Evolutionary conservation across 2,113 vertebrate genomes (phyloP).

Genomic region (Nestor notabilis): DNA sequence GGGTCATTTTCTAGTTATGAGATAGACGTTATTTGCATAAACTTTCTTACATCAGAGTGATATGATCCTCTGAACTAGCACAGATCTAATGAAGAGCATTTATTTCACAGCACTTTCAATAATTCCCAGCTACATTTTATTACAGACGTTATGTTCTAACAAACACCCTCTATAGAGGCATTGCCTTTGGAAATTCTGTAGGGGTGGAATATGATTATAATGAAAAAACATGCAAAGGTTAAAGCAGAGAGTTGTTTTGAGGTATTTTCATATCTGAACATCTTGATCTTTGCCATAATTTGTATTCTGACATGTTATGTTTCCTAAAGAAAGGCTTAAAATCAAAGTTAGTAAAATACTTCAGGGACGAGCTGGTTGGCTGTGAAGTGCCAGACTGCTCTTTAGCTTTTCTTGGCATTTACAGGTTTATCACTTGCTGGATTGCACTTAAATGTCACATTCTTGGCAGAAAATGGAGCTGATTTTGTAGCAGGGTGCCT

Average conservation of each 20-base stretch:
- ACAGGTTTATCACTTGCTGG: not conserved
- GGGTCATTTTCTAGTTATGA: not conserved
- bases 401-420: not conserved
- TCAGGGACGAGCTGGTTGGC: not conserved
- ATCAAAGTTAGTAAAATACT: not conserved
- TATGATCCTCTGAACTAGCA: not conserved
- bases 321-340: slow-evolving; percentile 21
- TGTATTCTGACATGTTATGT: not conserved
- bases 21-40: not conserved
- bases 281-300: slow-evolving; percentile 44
- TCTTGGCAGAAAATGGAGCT: not conserved
- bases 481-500: not conserved
- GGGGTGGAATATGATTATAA: slow-evolving; percentile 22
- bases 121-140: not conserved
- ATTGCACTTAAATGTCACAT: slow-evolving; percentile 8
- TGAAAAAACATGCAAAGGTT: slow-evolving; percentile 26
- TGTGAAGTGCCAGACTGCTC: not conserved
- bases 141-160: not conserved
- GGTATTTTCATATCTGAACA: slow-evolving; percentile 43
- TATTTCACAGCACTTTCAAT: not conserved
- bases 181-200: not conserved
- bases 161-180: not conserved
- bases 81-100: not conserved
- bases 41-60: not conserved
- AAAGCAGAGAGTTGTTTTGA: slow-evolving; percentile 22